Percentiles rank a stretch among this genome's conserved stretches.
Evolutionary conservation across 2,113 vertebrate genomes (phyloP).

Genomic region (Xiphophorus maculatus): DNA sequence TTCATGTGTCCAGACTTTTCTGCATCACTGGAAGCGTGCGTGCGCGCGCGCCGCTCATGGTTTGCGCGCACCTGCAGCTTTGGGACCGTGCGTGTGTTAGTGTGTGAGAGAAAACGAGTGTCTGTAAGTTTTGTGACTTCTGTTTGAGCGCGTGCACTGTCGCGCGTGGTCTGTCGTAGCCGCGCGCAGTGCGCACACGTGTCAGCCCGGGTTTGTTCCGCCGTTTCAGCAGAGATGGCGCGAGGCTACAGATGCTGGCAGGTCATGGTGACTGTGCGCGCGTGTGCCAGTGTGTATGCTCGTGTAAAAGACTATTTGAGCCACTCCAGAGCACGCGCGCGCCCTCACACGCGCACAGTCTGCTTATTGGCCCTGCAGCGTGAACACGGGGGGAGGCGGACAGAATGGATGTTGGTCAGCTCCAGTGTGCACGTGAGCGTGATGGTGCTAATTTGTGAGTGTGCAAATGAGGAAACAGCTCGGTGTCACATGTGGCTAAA

Average conservation of each 20-base stretch:
- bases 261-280: slow-evolving; percentile 42
- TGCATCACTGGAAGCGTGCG: slow-evolving; percentile 44
- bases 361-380: slow-evolving; percentile 59
- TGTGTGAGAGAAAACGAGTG: neutral
- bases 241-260: slow-evolving; percentile 63
- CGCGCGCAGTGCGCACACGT: slow-evolving; percentile 60
- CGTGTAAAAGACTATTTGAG: neutral
- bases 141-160: slow-evolving; percentile 3
- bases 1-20: slow-evolving; percentile 47
- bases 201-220: slow-evolving; percentile 63
- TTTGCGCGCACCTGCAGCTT: slow-evolving; percentile 57
- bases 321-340: neutral
- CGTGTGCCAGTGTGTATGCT: neutral
- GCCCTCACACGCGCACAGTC: neutral
- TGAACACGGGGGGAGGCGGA: slow-evolving; percentile 28
- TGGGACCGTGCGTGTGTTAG: neutral
- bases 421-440: slow-evolving; percentile 25
- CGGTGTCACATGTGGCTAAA: slow-evolving; percentile 13
- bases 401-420: slow-evolving; percentile 54
- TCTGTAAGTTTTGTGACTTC: neutral
- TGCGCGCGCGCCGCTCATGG: slow-evolving; percentile 12
- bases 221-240: slow-evolving; percentile 51
- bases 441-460: slow-evolving; percentile 5
- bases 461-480: slow-evolving; percentile 3
- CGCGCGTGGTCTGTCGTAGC: slow-evolving; percentile 33